phyloP scores from a whole-genome alignment of 1,140 invertebrate genomes.

The Diuraphis noxia region DNA sequence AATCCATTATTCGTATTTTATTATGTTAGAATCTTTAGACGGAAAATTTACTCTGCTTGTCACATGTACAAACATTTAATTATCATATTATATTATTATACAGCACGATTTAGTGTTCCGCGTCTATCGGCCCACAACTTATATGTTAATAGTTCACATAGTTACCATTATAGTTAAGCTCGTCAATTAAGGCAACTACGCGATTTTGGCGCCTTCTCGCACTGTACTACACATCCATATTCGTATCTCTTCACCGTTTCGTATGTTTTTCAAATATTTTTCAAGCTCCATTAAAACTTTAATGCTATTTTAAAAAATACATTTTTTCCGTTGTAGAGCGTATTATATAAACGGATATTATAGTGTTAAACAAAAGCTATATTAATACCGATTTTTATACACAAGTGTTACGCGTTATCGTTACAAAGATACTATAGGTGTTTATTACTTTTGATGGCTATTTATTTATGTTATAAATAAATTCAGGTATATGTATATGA shows the following conservation, averaged over 20 bases:
- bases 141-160: constrained; percentile 3
- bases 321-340: neutral
- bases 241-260: neutral
- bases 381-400: neutral
- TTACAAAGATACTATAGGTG: neutral
- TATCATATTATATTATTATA: constrained; percentile 17
- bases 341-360: neutral
- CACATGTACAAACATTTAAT: neutral
- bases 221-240: constrained; percentile 5
- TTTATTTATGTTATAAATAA: neutral
- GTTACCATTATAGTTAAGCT: constrained; percentile 41
- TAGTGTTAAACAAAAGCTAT: neutral
- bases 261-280: neutral
- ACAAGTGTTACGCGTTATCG: neutral
- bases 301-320: neutral
- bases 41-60: neutral
- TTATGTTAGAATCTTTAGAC: neutral
- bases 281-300: neutral
- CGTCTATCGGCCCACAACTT: neutral
- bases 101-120: neutral
- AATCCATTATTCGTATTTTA: neutral
- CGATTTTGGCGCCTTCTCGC: neutral
- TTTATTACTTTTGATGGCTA: neutral
- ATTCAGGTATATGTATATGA: no score
- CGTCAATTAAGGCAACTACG: neutral